Evolutionary conservation across 2,797 vertebrate genomes (phyloP), one percentile per base, ranked within the genome.

Genomic region (Hipposideros larvatus): DNA sequence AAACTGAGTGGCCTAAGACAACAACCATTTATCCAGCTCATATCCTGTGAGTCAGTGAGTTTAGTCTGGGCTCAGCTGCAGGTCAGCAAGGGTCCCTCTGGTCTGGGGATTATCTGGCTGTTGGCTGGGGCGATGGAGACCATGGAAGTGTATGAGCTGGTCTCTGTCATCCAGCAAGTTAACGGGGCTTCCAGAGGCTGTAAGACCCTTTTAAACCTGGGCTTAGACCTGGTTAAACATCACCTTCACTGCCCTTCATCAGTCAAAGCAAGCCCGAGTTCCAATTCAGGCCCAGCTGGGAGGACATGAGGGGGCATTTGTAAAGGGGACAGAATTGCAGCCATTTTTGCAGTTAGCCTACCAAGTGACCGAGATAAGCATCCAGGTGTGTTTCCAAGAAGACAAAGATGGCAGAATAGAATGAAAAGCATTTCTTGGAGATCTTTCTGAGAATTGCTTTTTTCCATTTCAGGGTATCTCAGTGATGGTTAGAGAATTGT

Each of bases 321-420:
- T n/a, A 24, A 6, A 7, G 6, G 10, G 11, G 26, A 41, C 11
- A 2, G 28, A 46, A 26, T 5, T 66, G 34, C 22, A 15, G 28
- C 73, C 34, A 0, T 15, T 31, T 71, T 65, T 28, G 26, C 31
- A 4, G 19, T n/a, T 68, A 46, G 73, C 80, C 24, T 9, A n/a
- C 80, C 18, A 59, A 0, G n/a, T 83, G 90, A n/a, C 31, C 3
- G 2, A 22, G 51, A 22, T 7, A 19, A 37, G 22, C 65, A 41
- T 77, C n/a, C 88, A 46, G 57, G 80, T 43, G 18, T 84, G 73
- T 43, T 63, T 87, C 61, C 11, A n/a, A 84, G 78, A 63, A 63
- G 71, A 11, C 87, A 31, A 8, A 79, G 66, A 4, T 6, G 31
- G 63, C 46, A 37, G 84, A 65, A 34, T 11, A 65, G 16, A 51